phyloP scores from a whole-genome alignment of 2,888 invertebrate genomes.

The Oscheius sp. region DNA sequence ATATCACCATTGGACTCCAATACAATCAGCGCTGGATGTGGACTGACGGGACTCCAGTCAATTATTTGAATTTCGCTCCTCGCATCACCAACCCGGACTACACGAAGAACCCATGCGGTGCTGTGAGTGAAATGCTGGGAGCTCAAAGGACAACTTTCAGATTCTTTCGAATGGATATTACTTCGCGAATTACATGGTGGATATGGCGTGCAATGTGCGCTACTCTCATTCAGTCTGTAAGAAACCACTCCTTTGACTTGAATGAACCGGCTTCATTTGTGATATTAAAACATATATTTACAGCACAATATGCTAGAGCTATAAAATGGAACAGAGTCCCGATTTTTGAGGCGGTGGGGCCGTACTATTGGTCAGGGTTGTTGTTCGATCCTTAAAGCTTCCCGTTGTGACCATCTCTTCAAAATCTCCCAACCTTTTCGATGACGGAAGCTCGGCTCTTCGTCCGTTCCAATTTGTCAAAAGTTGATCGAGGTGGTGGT shows the following conservation, averaged over 20 bases:
- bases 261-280: constrained; percentile 10
- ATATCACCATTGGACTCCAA: constrained; percentile 3
- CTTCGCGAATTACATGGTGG: background rate
- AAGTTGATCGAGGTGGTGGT: constrained; percentile 43
- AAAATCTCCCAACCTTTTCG: constrained; percentile 39
- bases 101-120: background rate
- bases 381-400: constrained; percentile 24
- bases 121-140: background rate
- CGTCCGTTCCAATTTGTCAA: constrained; percentile 54
- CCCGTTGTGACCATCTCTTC: background rate
- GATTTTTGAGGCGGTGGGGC: constrained; percentile 24
- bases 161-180: constrained; percentile 1
- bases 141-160: background rate
- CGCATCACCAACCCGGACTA: background rate
- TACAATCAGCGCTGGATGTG: background rate
- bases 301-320: constrained; percentile 1
- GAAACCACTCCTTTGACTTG: background rate
- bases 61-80: background rate
- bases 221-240: constrained; percentile 4
- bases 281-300: too few relatives aligned
- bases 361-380: constrained; percentile 20
- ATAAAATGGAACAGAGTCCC: constrained; percentile 23
- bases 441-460: constrained; percentile 51
- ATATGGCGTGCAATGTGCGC: background rate
- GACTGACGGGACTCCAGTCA: background rate